Percentiles rank a stretch among this genome's conserved stretches.
Conservation (phyloP, 2,113 vertebrate genomes). For the Rhinoptilus africanus region DNA sequence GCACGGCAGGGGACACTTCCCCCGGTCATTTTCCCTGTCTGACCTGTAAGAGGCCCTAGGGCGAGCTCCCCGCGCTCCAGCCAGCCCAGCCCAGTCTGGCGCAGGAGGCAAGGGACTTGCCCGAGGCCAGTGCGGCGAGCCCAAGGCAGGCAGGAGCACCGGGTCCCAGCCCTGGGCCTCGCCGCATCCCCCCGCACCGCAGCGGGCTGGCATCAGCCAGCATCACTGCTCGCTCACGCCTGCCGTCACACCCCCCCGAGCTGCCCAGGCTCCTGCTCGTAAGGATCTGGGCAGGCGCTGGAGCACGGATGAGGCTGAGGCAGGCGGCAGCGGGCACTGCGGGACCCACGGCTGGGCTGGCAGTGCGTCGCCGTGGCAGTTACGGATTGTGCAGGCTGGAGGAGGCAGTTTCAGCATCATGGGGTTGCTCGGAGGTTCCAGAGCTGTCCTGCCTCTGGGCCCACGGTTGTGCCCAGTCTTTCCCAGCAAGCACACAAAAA, state of each 20-base stretch:
- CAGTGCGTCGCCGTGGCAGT: constrained; percentile 73
- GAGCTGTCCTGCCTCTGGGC: neutral
- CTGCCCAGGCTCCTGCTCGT: neutral
- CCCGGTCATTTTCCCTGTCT: neutral
- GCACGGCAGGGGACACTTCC: neutral
- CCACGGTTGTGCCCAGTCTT: neutral
- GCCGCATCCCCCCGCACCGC: neutral
- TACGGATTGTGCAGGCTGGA: neutral
- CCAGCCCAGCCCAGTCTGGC: neutral
- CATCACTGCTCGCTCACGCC: neutral
- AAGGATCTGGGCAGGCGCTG: neutral
- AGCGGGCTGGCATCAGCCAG: neutral
- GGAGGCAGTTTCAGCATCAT: neutral
- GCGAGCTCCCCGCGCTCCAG: neutral
- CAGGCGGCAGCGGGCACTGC: neutral
- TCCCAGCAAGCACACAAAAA: neutral
- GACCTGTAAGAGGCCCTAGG: neutral
- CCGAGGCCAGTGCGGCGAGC: neutral
- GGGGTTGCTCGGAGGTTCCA: neutral
- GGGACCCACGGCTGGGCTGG: neutral
- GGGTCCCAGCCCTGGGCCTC: neutral
- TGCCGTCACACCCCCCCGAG: neutral
- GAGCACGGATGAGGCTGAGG: neutral
- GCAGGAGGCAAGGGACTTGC: neutral
- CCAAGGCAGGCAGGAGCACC: neutral